These are phyloP conservation scores for Holocentrus rufus DNA, from an alignment of 2,797 vertebrate genomes.

Conservation along the genomic window DNA sequence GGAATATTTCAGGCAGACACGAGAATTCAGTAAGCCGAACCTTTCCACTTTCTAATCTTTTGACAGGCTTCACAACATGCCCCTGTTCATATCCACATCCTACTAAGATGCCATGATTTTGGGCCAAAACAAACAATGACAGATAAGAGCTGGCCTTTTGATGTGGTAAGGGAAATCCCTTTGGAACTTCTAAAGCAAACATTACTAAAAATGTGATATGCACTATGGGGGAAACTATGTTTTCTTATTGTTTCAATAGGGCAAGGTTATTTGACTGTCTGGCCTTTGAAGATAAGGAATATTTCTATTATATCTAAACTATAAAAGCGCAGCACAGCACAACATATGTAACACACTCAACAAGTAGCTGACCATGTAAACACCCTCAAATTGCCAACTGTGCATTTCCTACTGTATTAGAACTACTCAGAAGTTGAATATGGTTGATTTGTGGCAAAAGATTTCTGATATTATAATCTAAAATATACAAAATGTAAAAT, in stretches of 20 bases:
- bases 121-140: constrained; percentile 68
- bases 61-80: constrained; percentile 48
- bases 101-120: constrained; percentile 29
- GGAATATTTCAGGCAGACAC: constrained; percentile 62
- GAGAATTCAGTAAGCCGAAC: constrained; percentile 68
- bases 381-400: not conserved
- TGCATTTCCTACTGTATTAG: not conserved
- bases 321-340: constrained; percentile 28
- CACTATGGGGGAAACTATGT: constrained; percentile 19
- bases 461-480: not conserved
- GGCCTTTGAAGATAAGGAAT: constrained; percentile 52
- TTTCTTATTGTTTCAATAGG: constrained; percentile 41
- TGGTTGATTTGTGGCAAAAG: not conserved
- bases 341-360: constrained; percentile 29
- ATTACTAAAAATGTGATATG: constrained; percentile 51
- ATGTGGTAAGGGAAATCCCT: constrained; percentile 61
- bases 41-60: constrained; percentile 62
- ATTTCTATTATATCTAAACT: constrained; percentile 12
- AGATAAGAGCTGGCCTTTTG: constrained; percentile 70
- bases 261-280: constrained; percentile 32
- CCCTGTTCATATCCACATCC: constrained; percentile 58
- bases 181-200: constrained; percentile 51
- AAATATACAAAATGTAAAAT: not conserved
- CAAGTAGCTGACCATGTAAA: constrained; percentile 33
- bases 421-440: not conserved